These are phyloP conservation scores for Pelodytes ibericus DNA, from an alignment of 2,797 vertebrate genomes.

Conservation along the genomic window DNA sequence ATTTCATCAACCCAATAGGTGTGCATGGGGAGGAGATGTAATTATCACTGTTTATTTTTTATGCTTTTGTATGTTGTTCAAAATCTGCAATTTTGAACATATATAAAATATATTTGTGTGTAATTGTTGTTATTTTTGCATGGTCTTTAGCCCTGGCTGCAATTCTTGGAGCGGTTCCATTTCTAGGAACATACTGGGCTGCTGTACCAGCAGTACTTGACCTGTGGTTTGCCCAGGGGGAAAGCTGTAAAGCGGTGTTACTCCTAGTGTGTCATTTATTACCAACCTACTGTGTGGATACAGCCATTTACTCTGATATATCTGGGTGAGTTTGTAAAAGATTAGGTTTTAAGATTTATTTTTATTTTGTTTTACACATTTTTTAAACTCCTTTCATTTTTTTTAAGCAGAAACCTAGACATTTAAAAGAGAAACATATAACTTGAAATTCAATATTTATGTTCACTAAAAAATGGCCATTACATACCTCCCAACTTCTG, in stretches of 20 bases:
- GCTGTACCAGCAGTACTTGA: conserved; percentile 91
- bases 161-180: conserved; percentile 94
- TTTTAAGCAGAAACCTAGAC: too few species aligned
- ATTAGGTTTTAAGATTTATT: not conserved
- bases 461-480: too few species aligned
- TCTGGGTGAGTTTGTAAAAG: conserved; percentile 82
- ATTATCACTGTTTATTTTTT: too few species aligned
- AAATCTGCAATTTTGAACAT: not conserved
- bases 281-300: conserved; percentile 97
- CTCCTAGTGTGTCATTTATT: conserved; percentile 92
- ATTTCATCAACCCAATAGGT: not conserved
- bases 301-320: conserved; percentile 98
- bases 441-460: too few species aligned
- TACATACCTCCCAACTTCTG: too few species aligned
- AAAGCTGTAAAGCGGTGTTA: conserved; percentile 89
- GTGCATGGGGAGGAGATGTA: too few species aligned
- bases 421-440: too few species aligned
- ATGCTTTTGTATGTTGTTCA: not conserved
- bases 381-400: too few species aligned
- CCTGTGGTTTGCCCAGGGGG: conserved; percentile 93
- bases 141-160: conserved; percentile 90
- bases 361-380: too few species aligned
- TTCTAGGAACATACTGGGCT: conserved; percentile 97
- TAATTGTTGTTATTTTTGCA: not conserved
- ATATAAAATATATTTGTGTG: not conserved